Evolutionary conservation across 2,888 invertebrate species (phyloP).

Genomic region (Sinhomidia bicolor): DNA sequence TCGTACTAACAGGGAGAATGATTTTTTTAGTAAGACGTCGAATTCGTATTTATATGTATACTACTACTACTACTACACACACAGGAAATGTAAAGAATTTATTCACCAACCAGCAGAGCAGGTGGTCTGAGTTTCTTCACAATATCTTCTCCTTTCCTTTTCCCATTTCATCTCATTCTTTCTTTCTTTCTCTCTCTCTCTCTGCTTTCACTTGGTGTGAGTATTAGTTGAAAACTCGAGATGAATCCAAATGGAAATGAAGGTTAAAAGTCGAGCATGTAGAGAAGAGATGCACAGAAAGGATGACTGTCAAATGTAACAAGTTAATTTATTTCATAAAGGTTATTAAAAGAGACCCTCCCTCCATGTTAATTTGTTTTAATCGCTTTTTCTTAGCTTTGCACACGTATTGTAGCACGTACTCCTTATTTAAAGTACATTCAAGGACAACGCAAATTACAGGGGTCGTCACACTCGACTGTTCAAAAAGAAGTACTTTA

Average conservation of each 20-base stretch:
- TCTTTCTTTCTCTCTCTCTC: background rate
- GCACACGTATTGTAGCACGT: background rate
- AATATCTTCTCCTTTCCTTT: too few relatives aligned
- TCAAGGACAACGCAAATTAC: background rate
- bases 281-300: background rate
- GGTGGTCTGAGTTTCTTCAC: background rate
- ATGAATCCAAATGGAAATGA: background rate
- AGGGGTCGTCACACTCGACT: background rate
- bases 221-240: background rate
- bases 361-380: constrained; percentile 64
- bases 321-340: constrained; percentile 66
- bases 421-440: background rate
- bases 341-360: constrained; percentile 52
- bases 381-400: constrained; percentile 51
- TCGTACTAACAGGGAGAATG: background rate
- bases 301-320: constrained; percentile 40
- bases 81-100: too few relatives aligned
- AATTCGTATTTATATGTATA: background rate
- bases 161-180: too few relatives aligned
- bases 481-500: too few relatives aligned
- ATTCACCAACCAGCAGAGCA: background rate
- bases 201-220: background rate
- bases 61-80: too few relatives aligned
- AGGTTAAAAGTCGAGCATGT: too few relatives aligned
- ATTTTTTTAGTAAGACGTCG: background rate